phyloP scores from a whole-genome alignment of 2,888 invertebrate genomes.

The Metopia argyrocephala region DNA sequence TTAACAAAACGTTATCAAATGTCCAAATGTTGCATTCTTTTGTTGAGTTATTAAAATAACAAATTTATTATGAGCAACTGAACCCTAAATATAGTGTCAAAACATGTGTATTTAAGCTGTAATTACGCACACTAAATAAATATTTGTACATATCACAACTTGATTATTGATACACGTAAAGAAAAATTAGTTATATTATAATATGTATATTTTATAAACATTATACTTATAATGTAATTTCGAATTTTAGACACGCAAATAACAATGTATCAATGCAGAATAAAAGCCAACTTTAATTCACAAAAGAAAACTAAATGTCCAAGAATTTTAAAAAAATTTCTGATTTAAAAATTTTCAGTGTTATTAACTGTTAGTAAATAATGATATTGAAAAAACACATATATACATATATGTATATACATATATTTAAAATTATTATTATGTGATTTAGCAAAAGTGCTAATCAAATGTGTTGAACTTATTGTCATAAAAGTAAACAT shows the following conservation, averaged over 20 bases:
- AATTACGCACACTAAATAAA: conserved; percentile 17
- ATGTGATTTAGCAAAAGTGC: conserved; percentile 45
- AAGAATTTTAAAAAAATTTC: background rate
- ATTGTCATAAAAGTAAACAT: conserved; percentile 43
- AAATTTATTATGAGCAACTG: background rate
- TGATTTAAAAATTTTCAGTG: background rate
- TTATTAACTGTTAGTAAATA: background rate
- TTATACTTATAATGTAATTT: too few species aligned
- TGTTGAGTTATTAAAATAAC: conserved; percentile 30
- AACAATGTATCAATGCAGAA: too few species aligned
- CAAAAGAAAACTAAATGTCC: too few species aligned
- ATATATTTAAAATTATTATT: background rate
- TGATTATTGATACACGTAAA: conserved; percentile 8
- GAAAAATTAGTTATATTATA: conserved; percentile 3
- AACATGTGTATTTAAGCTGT: conserved; percentile 38
- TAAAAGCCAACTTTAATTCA: too few species aligned
- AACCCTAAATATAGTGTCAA: conserved; percentile 24
- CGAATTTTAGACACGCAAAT: too few species aligned
- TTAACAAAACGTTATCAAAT: background rate
- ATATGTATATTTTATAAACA: too few species aligned
- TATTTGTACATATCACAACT: background rate
- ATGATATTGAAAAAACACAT: background rate
- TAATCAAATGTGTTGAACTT: conserved; percentile 27
- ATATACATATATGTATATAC: too few species aligned
- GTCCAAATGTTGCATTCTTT: background rate